phyloP scores from a whole-genome alignment of 2,113 vertebrate species.

The Collichthys lucidus region DNA sequence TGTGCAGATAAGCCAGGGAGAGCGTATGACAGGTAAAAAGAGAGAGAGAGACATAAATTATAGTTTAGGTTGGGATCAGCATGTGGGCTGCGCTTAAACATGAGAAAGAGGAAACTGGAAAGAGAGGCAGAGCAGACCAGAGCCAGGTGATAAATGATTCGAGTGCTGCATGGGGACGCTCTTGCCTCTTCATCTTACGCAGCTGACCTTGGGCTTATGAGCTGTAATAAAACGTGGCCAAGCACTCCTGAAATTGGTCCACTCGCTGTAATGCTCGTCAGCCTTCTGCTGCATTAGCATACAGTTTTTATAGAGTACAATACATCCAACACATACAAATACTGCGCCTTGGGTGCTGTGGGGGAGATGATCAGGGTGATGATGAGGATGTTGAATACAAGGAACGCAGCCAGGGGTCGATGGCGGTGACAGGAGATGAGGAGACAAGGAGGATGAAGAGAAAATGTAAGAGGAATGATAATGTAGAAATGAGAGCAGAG shows the following conservation, averaged over 20 bases:
- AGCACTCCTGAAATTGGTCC: conserved; percentile 84
- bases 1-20: neutral
- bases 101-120: conserved; percentile 37
- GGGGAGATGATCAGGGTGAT: conserved; percentile 62
- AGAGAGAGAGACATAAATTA: conserved; percentile 51
- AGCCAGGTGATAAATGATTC: conserved; percentile 79
- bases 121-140: conserved; percentile 40
- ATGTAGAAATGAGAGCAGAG: conserved; percentile 42
- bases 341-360: conserved; percentile 26
- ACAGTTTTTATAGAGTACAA: conserved; percentile 67
- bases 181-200: conserved; percentile 79
- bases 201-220: conserved; percentile 87
- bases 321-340: conserved; percentile 68
- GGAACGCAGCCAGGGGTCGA: conserved; percentile 60
- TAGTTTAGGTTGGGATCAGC: conserved; percentile 18
- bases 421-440: conserved; percentile 32
- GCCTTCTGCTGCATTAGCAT: conserved; percentile 73
- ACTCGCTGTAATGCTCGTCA: conserved; percentile 72
- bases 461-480: conserved; percentile 47
- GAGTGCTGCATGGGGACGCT: conserved; percentile 62
- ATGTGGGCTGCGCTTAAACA: conserved; percentile 23
- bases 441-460: conserved; percentile 24
- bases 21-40: conserved; percentile 29
- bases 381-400: conserved; percentile 59
- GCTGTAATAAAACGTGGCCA: conserved; percentile 84